phyloP scores from a whole-genome alignment of 2,797 vertebrate genomes.

The Neomorphus geoffroyi region DNA sequence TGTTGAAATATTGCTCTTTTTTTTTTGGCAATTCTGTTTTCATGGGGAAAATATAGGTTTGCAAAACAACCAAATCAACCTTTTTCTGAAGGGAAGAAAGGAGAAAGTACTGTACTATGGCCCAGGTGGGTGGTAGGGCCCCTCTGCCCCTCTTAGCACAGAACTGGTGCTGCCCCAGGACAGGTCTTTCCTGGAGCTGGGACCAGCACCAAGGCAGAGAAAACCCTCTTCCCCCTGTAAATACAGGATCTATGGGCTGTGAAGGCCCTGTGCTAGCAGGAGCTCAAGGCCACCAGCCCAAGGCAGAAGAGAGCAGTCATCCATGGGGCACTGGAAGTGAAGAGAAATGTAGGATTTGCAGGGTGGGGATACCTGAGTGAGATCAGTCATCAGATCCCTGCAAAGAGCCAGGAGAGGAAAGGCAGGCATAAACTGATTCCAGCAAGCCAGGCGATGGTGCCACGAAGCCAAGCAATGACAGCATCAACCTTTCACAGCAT shows the following conservation, averaged over 20 bases:
- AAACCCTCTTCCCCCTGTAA: background rate
- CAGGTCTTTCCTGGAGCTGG: background rate
- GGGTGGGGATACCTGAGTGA: background rate
- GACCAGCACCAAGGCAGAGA: background rate
- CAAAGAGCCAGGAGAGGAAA: background rate
- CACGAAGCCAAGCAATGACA: background rate
- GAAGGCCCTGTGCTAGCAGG: background rate
- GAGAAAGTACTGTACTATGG: background rate
- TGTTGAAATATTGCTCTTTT: background rate
- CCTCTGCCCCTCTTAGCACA: background rate
- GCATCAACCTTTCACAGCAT: background rate
- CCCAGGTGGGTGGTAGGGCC: fast-evolving
- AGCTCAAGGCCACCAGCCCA: background rate
- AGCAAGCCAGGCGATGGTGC: slow-evolving; percentile 16
- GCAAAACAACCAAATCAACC: background rate
- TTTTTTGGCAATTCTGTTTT: background rate
- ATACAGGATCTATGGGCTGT: background rate
- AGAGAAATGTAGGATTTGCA: background rate
- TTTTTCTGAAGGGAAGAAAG: background rate
- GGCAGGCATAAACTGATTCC: background rate
- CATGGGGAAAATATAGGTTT: background rate
- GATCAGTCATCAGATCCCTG: background rate
- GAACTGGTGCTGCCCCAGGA: background rate
- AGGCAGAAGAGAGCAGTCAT: background rate
- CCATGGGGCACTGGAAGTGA: background rate